Conservation (phyloP, 2,113 vertebrate genomes). For the Gracilinanus agilis region DNA sequence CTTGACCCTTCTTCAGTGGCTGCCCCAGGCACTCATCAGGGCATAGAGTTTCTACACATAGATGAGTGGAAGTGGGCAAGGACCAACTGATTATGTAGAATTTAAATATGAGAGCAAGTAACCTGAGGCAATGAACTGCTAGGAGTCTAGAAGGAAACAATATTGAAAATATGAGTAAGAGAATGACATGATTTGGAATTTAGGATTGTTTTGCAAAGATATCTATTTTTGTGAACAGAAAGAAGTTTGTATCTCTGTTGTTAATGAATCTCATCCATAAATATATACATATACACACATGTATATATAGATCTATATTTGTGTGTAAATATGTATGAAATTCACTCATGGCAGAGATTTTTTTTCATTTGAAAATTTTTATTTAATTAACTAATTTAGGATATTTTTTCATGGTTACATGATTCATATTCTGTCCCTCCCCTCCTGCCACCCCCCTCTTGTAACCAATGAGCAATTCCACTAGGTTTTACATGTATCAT, state of each 20-base stretch:
- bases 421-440: no score
- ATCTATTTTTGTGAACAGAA: not conserved
- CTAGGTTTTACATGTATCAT: no score
- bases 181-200: not conserved
- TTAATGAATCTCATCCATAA: not conserved
- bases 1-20: no score
- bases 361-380: no score
- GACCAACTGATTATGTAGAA: slow-evolving; percentile 56
- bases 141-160: slow-evolving; percentile 22
- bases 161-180: not conserved
- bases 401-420: no score
- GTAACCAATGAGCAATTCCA: no score
- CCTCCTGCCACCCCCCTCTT: no score
- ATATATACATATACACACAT: not conserved
- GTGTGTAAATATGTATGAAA: not conserved
- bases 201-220: not conserved
- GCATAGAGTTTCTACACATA: slow-evolving; percentile 23
- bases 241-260: not conserved
- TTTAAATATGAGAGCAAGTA: slow-evolving; percentile 37
- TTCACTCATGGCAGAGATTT: not conserved
- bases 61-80: slow-evolving; percentile 46
- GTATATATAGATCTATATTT: not conserved
- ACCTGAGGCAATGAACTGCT: slow-evolving; percentile 40
- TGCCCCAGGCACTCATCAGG: slow-evolving; percentile 23
- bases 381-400: no score